These are phyloP conservation scores for Ctenoplectra terminalis DNA, from an alignment of 1,140 invertebrate species.

Conservation along the genomic window DNA sequence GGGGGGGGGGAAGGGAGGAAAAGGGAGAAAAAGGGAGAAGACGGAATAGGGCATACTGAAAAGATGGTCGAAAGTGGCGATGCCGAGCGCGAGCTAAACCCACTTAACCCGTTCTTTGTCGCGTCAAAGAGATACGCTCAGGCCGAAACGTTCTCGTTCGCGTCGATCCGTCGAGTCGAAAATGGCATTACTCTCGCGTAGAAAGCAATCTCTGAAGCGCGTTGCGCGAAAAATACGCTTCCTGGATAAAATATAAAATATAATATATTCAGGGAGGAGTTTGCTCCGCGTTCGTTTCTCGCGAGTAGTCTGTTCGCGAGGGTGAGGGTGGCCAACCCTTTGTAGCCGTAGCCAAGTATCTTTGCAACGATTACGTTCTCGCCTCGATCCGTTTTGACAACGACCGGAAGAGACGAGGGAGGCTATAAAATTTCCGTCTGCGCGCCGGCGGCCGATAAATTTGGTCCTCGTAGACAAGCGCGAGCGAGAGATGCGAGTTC, in stretches of 20 bases:
- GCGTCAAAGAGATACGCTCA: conserved; percentile 63
- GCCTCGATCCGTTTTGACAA: conserved; percentile 62
- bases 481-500: not conserved
- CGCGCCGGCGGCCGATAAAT: conserved; percentile 44
- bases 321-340: conserved; percentile 66
- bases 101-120: conserved; percentile 64
- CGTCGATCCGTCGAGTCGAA: conserved; percentile 67
- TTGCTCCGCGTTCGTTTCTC: conserved; percentile 38
- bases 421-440: conserved; percentile 65
- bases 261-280: conserved; percentile 73
- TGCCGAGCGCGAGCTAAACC: conserved; percentile 39
- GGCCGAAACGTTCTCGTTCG: conserved; percentile 50
- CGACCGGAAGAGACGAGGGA: conserved; percentile 72
- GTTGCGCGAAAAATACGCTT: conserved; percentile 40
- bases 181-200: conserved; percentile 72
- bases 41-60: too few species aligned
- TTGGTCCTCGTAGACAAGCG: not conserved
- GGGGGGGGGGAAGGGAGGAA: too few species aligned
- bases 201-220: conserved; percentile 75
- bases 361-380: conserved; percentile 72
- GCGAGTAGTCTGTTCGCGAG: not conserved
- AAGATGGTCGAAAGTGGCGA: conserved; percentile 15
- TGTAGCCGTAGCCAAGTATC: conserved; percentile 62
- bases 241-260: conserved; percentile 72
- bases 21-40: too few species aligned